A percentile compares a stretch with the other conserved stretches of the same genome.
phyloP scores from a whole-genome alignment of 2,888 invertebrate genomes.

The Bembecia ichneumoniformis region DNA sequence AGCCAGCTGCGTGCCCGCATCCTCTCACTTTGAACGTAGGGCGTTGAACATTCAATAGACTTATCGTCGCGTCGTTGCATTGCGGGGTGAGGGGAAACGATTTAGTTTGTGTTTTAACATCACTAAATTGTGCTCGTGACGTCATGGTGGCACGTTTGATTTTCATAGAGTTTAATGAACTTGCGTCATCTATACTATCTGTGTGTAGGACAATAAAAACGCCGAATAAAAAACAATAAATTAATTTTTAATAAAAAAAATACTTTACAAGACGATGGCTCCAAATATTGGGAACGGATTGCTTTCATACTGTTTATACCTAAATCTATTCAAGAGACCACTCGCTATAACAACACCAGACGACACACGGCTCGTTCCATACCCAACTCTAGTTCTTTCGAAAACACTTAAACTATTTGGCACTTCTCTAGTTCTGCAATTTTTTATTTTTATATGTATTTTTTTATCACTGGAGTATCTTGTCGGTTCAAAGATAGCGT shows the following conservation, averaged over 20 bases:
- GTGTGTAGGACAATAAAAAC: background rate
- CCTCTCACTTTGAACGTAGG: no score
- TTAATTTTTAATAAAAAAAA: background rate
- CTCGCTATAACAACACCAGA: constrained; percentile 37
- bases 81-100: no score
- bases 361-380: background rate
- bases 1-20: no score
- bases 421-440: constrained; percentile 36
- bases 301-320: constrained; percentile 43
- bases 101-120: no score
- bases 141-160: no score
- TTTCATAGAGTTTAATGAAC: no score
- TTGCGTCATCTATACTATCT: no score
- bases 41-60: no score
- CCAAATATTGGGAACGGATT: constrained; percentile 52
- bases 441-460: constrained; percentile 45
- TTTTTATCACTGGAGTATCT: constrained; percentile 25
- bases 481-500: constrained; percentile 43
- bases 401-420: constrained; percentile 5
- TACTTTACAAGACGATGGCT: constrained; percentile 41
- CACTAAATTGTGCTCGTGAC: no score
- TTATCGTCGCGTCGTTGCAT: no score
- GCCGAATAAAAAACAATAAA: constrained; percentile 3
- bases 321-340: constrained; percentile 56
- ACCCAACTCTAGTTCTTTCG: constrained; percentile 13